Evolutionary conservation across 92 coral and sea anemone genomes (phyloP).

Genomic region (Umimayanthus kanabou): DNA sequence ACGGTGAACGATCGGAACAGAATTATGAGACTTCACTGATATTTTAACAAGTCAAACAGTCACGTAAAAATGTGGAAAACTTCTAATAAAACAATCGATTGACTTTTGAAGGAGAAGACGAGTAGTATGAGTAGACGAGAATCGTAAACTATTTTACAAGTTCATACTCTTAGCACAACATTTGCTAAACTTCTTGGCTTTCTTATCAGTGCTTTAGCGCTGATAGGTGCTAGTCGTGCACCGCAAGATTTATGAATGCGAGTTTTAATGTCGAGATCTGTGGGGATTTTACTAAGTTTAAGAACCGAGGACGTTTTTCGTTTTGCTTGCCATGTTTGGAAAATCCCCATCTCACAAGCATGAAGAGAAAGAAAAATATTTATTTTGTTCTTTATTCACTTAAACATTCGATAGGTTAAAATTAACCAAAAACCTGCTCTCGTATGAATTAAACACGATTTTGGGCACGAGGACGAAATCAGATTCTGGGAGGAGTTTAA

Average conservation of each 20-base stretch:
- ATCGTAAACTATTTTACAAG: conserved; percentile 8
- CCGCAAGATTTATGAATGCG: conserved; percentile 19
- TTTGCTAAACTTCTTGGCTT: conserved; percentile 19
- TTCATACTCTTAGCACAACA: conserved; percentile 20
- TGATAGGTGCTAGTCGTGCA: conserved; percentile 15
- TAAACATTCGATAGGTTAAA: conserved; percentile 41
- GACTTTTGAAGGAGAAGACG: conserved; percentile 30
- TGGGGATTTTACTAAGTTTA: conserved; percentile 1
- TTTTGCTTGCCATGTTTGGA: conserved; percentile 16
- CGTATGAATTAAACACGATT: conserved; percentile 71
- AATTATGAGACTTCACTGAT: conserved; percentile 3
- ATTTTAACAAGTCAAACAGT: conserved; percentile 7
- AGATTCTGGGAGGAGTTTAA: conserved; percentile 48
- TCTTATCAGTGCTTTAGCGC: background rate
- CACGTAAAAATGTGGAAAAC: conserved; percentile 3
- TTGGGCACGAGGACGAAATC: conserved; percentile 56
- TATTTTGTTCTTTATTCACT: conserved; percentile 39
- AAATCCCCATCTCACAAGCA: conserved; percentile 14
- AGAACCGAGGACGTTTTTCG: conserved; percentile 5
- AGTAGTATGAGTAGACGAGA: background rate
- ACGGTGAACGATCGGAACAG: conserved; percentile 16
- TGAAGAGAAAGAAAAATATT: conserved; percentile 46
- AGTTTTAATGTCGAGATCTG: conserved; percentile 24
- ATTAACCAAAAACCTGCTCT: conserved; percentile 57
- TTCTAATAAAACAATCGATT: background rate